These are phyloP conservation scores for Tenthredo notha DNA, from an alignment of 2,888 invertebrate species.

Conservation along the genomic window DNA sequence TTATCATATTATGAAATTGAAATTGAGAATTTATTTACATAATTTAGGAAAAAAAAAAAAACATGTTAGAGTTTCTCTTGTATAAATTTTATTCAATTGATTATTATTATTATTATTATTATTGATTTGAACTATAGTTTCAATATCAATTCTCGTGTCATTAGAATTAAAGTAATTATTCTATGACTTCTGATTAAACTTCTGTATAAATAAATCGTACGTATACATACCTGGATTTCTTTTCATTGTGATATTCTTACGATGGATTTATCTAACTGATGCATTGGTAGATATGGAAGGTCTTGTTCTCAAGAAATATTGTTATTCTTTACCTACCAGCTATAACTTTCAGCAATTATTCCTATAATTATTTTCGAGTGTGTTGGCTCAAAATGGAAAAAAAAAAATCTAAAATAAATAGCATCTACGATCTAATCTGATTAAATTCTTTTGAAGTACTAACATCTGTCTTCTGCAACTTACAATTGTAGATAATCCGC, in stretches of 20 bases:
- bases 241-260: neutral
- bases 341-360: neutral
- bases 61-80: conserved; percentile 45
- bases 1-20: conserved; percentile 24
- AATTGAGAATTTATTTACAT: conserved; percentile 43
- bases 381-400: neutral
- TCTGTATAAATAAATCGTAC: conserved; percentile 49
- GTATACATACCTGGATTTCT: conserved; percentile 9
- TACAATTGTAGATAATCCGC: neutral
- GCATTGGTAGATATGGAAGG: neutral
- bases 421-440: neutral
- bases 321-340: neutral
- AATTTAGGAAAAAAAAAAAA: conserved; percentile 1
- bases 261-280: neutral
- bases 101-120: conserved; percentile 42
- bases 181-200: conserved; percentile 45
- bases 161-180: conserved; percentile 48
- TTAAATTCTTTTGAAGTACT: neutral
- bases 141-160: conserved; percentile 31
- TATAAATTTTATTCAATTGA: conserved; percentile 45
- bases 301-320: no score
- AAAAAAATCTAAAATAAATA: neutral
- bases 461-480: neutral
- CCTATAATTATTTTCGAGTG: neutral
- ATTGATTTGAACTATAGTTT: conserved; percentile 37